Base-by-base conservation (phyloP, 2,888 invertebrate genomes). In the Lepidocyrtoides sp. region DNA sequence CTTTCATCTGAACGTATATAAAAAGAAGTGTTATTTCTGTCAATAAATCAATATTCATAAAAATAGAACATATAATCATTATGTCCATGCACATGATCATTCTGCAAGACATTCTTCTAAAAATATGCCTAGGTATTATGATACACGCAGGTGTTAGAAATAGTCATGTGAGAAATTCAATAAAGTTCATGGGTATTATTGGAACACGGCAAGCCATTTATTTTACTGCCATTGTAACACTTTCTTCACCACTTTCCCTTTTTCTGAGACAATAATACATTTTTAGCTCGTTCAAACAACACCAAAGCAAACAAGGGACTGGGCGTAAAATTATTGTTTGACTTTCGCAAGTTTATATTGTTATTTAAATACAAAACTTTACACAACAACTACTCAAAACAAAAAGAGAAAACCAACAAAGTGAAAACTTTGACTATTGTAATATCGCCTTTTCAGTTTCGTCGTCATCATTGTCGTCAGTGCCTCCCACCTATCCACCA, bases 301-400 rank as follows among this genome's bases (percentile, higher is more conserved):
- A 17, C 36, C 20, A 48, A 23, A 7, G 29, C 10, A 32, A 66
- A 69, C n/a, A 17, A 32, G 36, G 32, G 32, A 69, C 66, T n/a
- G n/a, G n/a, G n/a, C n/a, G n/a, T 29, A 29, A n/a, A 48, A 26
- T 26, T n/a, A 79, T 79, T 79, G 79, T 79, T 32, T 36, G 17
- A 29, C 54, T 51, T 81, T 12, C 7, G 17, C 3, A 41, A 23
- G 14, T 14, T 12, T 72, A 57, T 85, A 72, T 85, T 75, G 75
- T 75, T 72, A 85, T 85, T 85, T 85, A 85, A 85, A 85, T 72
- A 36, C 57, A 57, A 85, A 85, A 72, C 72, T 85, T 85, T 85
- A 3, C 44, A 44, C 29, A 51, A 36, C 3, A 20, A 72, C 48
- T 17, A 26, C 60, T 26, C 10, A 26, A 63, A 26, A 12, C 4